A percentile compares a stretch with the other conserved stretches of the same genome.
phyloP scores from a whole-genome alignment of 2,797 vertebrate genomes.

The Nannoperca obscura region DNA sequence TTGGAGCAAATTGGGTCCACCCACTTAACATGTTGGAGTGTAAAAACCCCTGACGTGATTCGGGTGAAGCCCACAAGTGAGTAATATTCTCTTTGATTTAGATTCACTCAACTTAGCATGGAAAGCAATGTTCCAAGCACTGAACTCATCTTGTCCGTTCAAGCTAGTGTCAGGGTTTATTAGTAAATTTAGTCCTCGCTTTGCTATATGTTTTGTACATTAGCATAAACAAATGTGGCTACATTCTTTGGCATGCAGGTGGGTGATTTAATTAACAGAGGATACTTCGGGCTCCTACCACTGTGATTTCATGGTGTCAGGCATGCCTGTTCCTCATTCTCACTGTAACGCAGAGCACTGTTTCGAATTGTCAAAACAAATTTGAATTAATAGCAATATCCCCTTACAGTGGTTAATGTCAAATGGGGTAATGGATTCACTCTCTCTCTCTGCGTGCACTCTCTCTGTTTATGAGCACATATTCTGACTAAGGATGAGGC shows the following conservation, averaged over 20 bases:
- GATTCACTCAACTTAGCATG: conserved; percentile 33
- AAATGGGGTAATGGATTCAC: conserved; percentile 46
- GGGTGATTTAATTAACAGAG: conserved; percentile 56
- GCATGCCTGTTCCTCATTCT: conserved; percentile 29
- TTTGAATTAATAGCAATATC: conserved; percentile 64
- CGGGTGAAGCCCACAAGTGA: conserved; percentile 42
- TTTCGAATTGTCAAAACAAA: conserved; percentile 62
- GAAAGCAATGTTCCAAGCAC: conserved; percentile 36
- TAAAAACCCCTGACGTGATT: conserved; percentile 40
- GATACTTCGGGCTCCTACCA: conserved; percentile 24
- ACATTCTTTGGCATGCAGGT: conserved; percentile 45
- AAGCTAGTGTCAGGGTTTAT: conserved; percentile 50
- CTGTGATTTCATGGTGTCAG: conserved; percentile 52
- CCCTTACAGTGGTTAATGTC: conserved; percentile 46
- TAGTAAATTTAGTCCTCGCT: conserved; percentile 24
- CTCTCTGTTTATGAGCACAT: conserved; percentile 37
- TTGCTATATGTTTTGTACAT: conserved; percentile 47
- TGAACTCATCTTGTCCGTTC: conserved; percentile 23
- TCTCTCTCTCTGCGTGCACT: background rate
- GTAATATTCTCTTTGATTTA: conserved; percentile 47
- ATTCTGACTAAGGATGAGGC: conserved; percentile 50
- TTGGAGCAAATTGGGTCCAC: conserved; percentile 39
- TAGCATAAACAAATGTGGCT: conserved; percentile 49
- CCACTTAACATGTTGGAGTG: conserved; percentile 38
- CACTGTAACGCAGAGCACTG: conserved; percentile 29